A percentile compares a stretch with the other conserved stretches of the same genome.
Conservation (phyloP, 2,113 vertebrate genomes). For the Plecturocebus donacophilus region DNA sequence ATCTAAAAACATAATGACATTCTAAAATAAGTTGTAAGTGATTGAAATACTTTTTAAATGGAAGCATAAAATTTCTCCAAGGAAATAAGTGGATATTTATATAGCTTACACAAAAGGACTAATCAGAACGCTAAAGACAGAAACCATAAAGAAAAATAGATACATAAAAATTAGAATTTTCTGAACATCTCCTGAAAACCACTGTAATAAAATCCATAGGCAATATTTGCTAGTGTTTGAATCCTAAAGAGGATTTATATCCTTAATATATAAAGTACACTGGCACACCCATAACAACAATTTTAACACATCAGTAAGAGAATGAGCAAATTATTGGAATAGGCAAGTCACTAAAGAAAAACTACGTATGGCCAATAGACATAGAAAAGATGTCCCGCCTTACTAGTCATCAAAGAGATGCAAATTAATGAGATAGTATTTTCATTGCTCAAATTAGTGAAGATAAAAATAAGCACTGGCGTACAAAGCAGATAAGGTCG, state of each 20-base stretch:
- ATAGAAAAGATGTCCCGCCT: not conserved
- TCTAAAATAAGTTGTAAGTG: slow-evolving; percentile 32
- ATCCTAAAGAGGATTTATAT: not conserved
- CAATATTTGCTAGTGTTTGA: not conserved
- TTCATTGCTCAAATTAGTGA: slow-evolving; percentile 14
- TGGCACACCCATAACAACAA: not conserved
- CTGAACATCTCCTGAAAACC: not conserved
- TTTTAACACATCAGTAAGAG: not conserved
- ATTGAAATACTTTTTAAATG: not conserved
- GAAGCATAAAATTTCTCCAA: slow-evolving; percentile 24
- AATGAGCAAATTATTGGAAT: not conserved
- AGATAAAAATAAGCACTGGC: slow-evolving; percentile 31
- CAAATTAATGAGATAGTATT: slow-evolving; percentile 31
- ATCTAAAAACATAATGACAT: not conserved
- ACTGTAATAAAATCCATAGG: not conserved
- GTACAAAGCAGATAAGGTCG: not conserved
- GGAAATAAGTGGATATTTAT: slow-evolving; percentile 31
- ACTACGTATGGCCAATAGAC: not conserved
- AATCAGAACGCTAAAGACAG: slow-evolving; percentile 1
- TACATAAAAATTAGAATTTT: slow-evolving; percentile 23
- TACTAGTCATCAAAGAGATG: slow-evolving; percentile 33
- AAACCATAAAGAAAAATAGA: slow-evolving; percentile 36
- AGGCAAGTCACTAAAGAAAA: slow-evolving; percentile 10
- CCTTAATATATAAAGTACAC: not conserved
- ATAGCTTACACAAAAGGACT: not conserved